These are phyloP conservation scores for Dicrostonyx torquatus DNA, from an alignment of 2,797 vertebrate genomes.

Conservation along the genomic window DNA sequence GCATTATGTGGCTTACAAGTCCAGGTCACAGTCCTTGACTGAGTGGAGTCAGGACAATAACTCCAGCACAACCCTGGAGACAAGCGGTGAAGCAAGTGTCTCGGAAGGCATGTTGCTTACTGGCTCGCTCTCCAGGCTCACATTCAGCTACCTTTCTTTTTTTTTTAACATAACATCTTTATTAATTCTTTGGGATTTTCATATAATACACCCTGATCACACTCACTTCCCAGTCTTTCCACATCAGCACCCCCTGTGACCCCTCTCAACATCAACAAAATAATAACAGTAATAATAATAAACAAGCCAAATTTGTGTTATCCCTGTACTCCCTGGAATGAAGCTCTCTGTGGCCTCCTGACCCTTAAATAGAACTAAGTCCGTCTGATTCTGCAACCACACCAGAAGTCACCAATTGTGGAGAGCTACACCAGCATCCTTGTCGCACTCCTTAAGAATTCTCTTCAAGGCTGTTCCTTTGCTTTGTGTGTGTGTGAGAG, in stretches of 20 bases:
- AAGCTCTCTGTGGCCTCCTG: not conserved
- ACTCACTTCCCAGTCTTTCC: not conserved
- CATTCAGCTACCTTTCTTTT: not conserved
- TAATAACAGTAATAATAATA: not conserved
- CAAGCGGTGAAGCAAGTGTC: not conserved
- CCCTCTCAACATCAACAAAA: not conserved
- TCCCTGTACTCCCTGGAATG: not conserved
- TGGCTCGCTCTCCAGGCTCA: not conserved
- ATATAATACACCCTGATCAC: not conserved
- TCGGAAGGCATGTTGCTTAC: not conserved
- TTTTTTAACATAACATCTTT: not conserved
- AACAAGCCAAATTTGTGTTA: not conserved
- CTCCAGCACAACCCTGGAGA: not conserved
- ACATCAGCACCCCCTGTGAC: not conserved
- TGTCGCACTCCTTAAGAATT: too few species aligned
- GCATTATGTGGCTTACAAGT: not conserved
- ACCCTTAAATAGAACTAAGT: not conserved
- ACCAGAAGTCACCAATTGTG: not conserved
- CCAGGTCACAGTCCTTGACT: too few species aligned
- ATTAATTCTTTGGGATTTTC: not conserved
- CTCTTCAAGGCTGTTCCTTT: too few species aligned
- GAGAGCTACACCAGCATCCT: not conserved
- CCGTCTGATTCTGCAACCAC: not conserved
- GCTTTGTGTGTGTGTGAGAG: too few species aligned
- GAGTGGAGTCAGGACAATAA: too few species aligned